Base-by-base conservation (phyloP, 2,113 vertebrate species). In the Oncorhynchus keta region DNA sequence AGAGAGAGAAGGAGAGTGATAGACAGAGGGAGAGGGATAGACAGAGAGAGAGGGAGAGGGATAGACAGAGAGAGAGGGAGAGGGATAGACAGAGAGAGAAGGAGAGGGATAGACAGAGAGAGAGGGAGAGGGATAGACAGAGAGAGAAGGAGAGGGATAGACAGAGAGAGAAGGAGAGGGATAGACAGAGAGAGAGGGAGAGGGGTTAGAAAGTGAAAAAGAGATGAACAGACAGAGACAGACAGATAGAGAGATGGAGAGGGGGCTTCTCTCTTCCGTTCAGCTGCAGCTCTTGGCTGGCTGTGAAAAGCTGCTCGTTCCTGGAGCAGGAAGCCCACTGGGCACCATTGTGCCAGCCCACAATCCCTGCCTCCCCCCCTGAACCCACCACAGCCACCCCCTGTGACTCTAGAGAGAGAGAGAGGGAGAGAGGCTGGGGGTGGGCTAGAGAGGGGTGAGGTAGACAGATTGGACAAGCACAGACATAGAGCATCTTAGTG, bases 241-340 rank as follows among this genome's bases (percentile, higher is more conserved):
- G 61, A 64, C 3, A 80, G 76, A 1, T 12, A 73, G 70, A 68
- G 77, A 62, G 12, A 64, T 20, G 7, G 66, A 32, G 57, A 66
- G 35, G 26, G 35, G 82, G 88, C 85, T 84, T 72, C 76, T 90
- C 30, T 86, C 90, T 92, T 93, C 92, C 90, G 89, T 83, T 91
- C 92, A 93, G 92, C 92, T 93, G 91, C 79, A 87, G 76, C 86
- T 84, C 83, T 92, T 92, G 92, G 91, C 92, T 81, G 81, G 71
- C 85, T 85, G 87, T 93, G 92, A 93, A 92, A 93, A 91, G 90
- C 88, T 68, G 57, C 88, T 88, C 85, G 82, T 91, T 93, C 91
- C 90, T 91, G 79, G 84, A 73, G 73, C 85, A 90, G 90, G 91
- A 90, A 88, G 83, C 84, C 86, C 78, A 91, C 89, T 91, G 90